Conservation (phyloP, 2,888 invertebrate species). For the Nomada hirtipes region DNA sequence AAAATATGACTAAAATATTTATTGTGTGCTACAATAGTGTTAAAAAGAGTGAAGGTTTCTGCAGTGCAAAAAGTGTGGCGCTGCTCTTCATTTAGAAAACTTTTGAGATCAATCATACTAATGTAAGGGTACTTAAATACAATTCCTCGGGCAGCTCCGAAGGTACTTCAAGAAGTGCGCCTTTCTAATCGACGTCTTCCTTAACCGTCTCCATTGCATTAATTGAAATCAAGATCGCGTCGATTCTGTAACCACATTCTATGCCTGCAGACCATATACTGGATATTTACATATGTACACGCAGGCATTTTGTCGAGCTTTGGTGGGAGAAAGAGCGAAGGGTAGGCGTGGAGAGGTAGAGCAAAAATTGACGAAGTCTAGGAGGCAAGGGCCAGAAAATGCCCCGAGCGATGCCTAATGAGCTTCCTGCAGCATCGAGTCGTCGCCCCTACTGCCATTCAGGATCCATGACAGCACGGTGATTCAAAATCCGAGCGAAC, state of each 20-base stretch:
- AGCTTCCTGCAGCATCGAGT: slow-evolving; percentile 81
- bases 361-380: slow-evolving; percentile 62
- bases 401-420: slow-evolving; percentile 83
- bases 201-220: slow-evolving; percentile 1
- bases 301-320: not conserved
- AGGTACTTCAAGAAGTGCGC: too few relatives aligned
- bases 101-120: too few relatives aligned
- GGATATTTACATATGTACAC: slow-evolving; percentile 26
- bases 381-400: slow-evolving; percentile 75
- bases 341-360: slow-evolving; percentile 7
- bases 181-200: not conserved
- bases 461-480: slow-evolving; percentile 55
- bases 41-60: too few relatives aligned
- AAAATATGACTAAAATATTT: too few relatives aligned
- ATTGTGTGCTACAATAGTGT: too few relatives aligned
- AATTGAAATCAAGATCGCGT: slow-evolving; percentile 21
- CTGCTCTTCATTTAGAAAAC: too few relatives aligned
- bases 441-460: slow-evolving; percentile 65
- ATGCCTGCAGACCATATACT: not conserved
- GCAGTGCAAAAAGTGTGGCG: too few relatives aligned
- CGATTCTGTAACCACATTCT: too few relatives aligned
- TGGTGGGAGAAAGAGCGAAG: too few relatives aligned
- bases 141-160: too few relatives aligned
- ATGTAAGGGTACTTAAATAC: too few relatives aligned
- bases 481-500: slow-evolving; percentile 57